Evolutionary conservation across 2,888 invertebrate species (phyloP).

Genomic region (Polia nebulosa): DNA sequence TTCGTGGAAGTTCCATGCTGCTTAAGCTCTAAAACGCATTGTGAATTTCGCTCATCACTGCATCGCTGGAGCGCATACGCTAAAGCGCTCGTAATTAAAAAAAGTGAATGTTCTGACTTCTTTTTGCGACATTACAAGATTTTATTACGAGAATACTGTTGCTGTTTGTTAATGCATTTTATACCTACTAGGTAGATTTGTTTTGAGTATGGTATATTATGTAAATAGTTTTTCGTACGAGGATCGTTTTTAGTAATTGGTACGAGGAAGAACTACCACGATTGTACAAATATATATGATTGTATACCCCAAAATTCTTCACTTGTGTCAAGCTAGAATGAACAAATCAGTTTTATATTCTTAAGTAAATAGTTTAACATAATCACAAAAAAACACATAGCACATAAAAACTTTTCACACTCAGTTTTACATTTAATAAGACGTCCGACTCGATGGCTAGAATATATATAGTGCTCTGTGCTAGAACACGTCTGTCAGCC

Average conservation of each 20-base stretch:
- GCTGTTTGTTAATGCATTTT: constrained; percentile 41
- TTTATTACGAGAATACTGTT: constrained; percentile 54
- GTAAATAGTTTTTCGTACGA: no score
- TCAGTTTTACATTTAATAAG: no score
- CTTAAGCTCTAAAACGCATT: constrained; percentile 68
- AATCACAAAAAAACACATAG: no score
- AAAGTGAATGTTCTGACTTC: constrained; percentile 61
- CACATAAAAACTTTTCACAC: no score
- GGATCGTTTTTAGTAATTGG: background rate
- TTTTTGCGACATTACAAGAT: constrained; percentile 58
- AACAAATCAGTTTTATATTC: no score
- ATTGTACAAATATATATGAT: no score
- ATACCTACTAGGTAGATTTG: background rate
- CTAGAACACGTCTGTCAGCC: no score
- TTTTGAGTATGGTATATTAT: background rate
- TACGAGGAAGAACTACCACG: background rate
- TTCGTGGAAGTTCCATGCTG: constrained; percentile 44
- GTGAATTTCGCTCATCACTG: constrained; percentile 69
- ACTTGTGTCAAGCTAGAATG: no score
- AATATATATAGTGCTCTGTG: no score
- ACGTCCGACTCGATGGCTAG: no score
- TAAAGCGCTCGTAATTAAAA: constrained; percentile 76
- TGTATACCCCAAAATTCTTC: no score
- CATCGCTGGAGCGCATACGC: constrained; percentile 49
- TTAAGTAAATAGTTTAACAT: no score